A percentile compares a stretch with the other conserved stretches of the same genome.
phyloP scores from a whole-genome alignment of 2,113 vertebrate genomes.

The Caranx ignobilis region DNA sequence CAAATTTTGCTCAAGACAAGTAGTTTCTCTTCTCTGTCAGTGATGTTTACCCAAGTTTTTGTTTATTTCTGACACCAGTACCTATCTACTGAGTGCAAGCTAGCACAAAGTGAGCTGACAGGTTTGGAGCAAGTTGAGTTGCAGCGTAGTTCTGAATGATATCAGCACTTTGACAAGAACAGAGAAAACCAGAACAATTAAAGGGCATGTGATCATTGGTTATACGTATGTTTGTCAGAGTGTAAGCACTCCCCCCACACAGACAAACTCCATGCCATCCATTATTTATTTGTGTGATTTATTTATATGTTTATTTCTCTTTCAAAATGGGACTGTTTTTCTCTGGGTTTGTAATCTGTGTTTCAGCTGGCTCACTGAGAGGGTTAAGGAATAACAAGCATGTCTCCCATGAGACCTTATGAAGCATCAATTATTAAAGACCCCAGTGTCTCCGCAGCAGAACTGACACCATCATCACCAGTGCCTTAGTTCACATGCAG shows the following conservation, averaged over 20 bases:
- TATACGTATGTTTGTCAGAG: conserved; percentile 44
- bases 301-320: conserved; percentile 74
- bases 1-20: conserved; percentile 22
- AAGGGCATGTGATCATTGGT: conserved; percentile 51
- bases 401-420: conserved; percentile 59
- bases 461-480: conserved; percentile 18
- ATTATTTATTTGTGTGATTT: conserved; percentile 75
- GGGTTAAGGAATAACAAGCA: conserved; percentile 64
- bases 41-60: conserved; percentile 7
- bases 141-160: conserved; percentile 30
- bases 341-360: conserved; percentile 53
- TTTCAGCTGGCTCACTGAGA: conserved; percentile 52
- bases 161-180: conserved; percentile 58
- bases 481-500: conserved; percentile 20
- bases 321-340: conserved; percentile 61
- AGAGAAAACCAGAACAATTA: conserved; percentile 41
- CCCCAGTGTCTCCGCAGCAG: conserved; percentile 21
- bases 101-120: conserved; percentile 38
- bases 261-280: conserved; percentile 38
- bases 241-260: neutral
- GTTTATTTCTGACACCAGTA: conserved; percentile 39
- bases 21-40: conserved; percentile 9
- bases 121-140: conserved; percentile 31
- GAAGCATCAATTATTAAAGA: conserved; percentile 67
- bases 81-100: conserved; percentile 57